These are phyloP conservation scores for Iselma pallidipennis DNA, from an alignment of 2,888 invertebrate genomes.

Conservation along the genomic window DNA sequence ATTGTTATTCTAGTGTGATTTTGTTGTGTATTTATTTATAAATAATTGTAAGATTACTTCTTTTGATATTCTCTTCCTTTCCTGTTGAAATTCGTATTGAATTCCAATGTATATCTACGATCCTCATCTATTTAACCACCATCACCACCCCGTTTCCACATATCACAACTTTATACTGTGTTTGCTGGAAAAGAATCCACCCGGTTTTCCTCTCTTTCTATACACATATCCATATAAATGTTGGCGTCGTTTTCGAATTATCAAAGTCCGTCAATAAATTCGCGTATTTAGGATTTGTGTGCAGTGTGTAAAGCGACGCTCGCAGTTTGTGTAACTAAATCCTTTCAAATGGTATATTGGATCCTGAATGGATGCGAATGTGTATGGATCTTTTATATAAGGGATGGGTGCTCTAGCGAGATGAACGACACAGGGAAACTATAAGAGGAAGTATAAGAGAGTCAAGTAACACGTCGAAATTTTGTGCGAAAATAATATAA, in stretches of 20 bases:
- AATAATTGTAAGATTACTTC: conserved; percentile 37
- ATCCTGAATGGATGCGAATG: conserved; percentile 35
- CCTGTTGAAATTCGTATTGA: neutral
- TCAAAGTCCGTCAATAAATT: conserved; percentile 50
- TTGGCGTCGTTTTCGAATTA: conserved; percentile 28
- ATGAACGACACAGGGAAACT: neutral
- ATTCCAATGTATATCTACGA: neutral
- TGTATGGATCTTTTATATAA: conserved; percentile 22
- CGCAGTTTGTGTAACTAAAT: conserved; percentile 53
- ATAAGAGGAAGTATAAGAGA: neutral
- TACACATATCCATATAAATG: neutral
- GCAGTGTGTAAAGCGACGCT: conserved; percentile 50
- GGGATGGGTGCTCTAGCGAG: neutral
- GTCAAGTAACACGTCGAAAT: too few relatives aligned
- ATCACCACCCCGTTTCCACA: neutral
- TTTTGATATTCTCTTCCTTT: neutral
- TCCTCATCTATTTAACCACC: neutral
- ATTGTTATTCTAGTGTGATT: conserved; percentile 27
- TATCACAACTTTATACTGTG: conserved; percentile 6
- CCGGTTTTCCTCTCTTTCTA: neutral
- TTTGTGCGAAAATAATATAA: neutral
- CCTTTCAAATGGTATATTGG: conserved; percentile 53
- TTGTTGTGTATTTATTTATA: conserved; percentile 42
- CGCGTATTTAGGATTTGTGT: conserved; percentile 56
- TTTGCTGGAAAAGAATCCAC: conserved; percentile 23